These are phyloP conservation scores for Periparus ater DNA, from an alignment of 2,797 vertebrate species.

Conservation along the genomic window DNA sequence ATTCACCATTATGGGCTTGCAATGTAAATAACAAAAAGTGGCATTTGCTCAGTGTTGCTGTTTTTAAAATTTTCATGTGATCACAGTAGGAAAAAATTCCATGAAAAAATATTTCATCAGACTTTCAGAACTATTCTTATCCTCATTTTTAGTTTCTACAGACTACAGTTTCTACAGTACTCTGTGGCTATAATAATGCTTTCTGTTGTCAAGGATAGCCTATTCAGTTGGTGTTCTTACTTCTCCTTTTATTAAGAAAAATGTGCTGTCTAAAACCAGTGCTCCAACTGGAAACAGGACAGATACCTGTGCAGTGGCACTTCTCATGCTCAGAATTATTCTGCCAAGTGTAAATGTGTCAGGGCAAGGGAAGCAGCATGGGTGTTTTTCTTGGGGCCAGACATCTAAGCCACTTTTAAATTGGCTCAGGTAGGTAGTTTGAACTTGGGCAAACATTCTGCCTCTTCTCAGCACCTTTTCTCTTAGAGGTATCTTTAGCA, in stretches of 20 bases:
- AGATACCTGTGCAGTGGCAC: neutral
- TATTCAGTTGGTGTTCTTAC: neutral
- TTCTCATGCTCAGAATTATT: conserved; percentile 25
- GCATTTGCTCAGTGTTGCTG: conserved; percentile 22
- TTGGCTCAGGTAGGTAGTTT: neutral
- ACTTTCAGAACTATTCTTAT: conserved; percentile 17
- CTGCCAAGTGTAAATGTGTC: neutral
- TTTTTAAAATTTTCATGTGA: neutral
- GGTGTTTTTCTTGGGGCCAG: neutral
- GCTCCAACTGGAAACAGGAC: neutral
- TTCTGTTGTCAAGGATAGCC: conserved; percentile 20
- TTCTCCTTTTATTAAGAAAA: conserved; percentile 13
- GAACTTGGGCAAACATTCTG: neutral
- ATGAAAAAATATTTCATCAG: neutral
- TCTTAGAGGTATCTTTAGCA: neutral
- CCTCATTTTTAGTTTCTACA: neutral
- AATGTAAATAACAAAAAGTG: conserved; percentile 40
- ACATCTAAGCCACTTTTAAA: neutral
- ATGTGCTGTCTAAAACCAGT: conserved; percentile 34
- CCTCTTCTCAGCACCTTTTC: neutral
- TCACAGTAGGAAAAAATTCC: neutral
- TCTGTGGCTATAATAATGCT: conserved; percentile 12
- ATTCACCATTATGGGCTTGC: conserved; percentile 1
- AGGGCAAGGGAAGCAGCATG: neutral
- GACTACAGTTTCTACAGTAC: neutral